Evolutionary conservation across 2,113 vertebrate genomes (phyloP).

Genomic region (Xerus inauris): DNA sequence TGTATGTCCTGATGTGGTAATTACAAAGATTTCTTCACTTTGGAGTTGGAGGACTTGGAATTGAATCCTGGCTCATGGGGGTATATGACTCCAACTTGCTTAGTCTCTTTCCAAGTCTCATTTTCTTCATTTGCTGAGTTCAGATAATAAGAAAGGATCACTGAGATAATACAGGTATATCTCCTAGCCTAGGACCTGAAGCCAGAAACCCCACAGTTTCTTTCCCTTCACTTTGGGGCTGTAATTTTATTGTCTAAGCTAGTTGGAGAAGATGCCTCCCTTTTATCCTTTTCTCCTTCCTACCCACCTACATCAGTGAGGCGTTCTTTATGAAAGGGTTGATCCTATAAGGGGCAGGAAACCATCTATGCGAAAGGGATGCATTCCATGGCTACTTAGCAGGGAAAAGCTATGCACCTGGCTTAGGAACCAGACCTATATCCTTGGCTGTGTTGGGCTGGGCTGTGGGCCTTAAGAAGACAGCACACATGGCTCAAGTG

Average conservation of each 20-base stretch:
- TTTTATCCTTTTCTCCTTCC: background rate
- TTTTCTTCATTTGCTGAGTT: constrained; percentile 18
- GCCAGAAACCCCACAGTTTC: background rate
- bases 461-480: background rate
- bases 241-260: background rate
- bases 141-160: background rate
- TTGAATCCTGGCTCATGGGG: background rate
- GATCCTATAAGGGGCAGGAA: background rate
- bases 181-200: background rate
- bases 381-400: background rate
- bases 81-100: background rate
- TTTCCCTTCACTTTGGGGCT: background rate
- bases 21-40: background rate
- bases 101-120: background rate
- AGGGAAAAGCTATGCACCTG: background rate
- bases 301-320: background rate
- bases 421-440: background rate
- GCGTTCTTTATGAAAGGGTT: background rate
- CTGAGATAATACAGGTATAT: background rate
- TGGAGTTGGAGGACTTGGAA: background rate
- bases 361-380: background rate
- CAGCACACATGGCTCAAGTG: rapidly evolving
- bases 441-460: background rate
- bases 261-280: background rate
- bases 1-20: background rate